These are phyloP conservation scores for Lethrus apterus DNA, from an alignment of 1,140 invertebrate genomes.

Conservation along the genomic window DNA sequence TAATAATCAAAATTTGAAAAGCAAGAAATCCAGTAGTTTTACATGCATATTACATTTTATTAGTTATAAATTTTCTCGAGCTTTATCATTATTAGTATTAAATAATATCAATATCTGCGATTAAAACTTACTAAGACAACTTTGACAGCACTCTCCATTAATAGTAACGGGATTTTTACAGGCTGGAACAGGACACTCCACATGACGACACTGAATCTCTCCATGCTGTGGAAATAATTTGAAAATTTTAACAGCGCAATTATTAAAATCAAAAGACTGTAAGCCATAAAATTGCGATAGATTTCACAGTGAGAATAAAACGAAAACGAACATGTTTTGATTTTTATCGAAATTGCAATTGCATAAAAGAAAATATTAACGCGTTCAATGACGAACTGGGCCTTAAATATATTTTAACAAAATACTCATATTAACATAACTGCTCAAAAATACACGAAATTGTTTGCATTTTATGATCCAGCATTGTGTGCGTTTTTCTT, in stretches of 20 bases:
- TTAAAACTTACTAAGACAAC: conserved; percentile 70
- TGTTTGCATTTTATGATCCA: no score
- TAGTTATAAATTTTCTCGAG: no score
- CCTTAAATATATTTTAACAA: no score
- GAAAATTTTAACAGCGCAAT: conserved; percentile 3
- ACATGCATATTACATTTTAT: background rate
- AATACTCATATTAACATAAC: no score
- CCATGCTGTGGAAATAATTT: conserved; percentile 61
- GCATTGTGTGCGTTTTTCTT: no score
- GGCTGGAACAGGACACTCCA: conserved; percentile 62
- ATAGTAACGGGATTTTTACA: conserved; percentile 74
- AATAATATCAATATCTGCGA: no score
- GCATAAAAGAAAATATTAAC: background rate
- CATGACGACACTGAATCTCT: conserved; percentile 68
- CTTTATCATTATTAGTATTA: no score
- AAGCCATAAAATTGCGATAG: background rate
- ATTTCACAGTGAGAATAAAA: no score
- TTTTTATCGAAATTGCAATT: no score
- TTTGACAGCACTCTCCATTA: conserved; percentile 75
- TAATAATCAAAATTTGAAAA: no score
- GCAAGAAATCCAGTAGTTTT: background rate
- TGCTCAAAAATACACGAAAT: no score
- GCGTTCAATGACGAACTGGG: conserved; percentile 2
- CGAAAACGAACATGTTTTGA: no score
- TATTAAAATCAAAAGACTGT: background rate